Percentiles rank a stretch among this genome's conserved stretches.
Evolutionary conservation across 1,140 invertebrate species (phyloP).

Genomic region (Papilio machaon): DNA sequence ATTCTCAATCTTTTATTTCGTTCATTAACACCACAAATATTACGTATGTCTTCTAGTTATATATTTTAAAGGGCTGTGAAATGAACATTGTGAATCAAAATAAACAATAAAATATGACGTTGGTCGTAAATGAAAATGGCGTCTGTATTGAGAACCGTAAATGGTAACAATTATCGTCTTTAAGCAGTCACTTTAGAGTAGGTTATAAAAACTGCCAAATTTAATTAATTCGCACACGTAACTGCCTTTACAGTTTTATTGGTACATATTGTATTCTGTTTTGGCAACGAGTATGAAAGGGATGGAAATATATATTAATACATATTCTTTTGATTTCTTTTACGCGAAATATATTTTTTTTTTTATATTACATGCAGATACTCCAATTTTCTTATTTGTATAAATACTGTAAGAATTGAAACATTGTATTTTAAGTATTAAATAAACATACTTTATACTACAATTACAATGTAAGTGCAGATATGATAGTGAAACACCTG

Average conservation of each 20-base stretch:
- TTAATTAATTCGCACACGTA: background rate
- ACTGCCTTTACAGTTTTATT: too few relatives aligned
- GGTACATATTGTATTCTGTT: too few relatives aligned
- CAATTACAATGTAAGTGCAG: too few relatives aligned
- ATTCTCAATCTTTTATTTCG: background rate
- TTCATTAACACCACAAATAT: background rate
- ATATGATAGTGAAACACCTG: too few relatives aligned
- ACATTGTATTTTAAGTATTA: too few relatives aligned
- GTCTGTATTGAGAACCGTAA: background rate
- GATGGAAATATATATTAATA: too few relatives aligned
- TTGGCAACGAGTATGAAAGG: too few relatives aligned
- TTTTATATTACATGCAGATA: too few relatives aligned
- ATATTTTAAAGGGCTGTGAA: background rate
- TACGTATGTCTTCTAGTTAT: background rate
- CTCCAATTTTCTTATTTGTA: too few relatives aligned
- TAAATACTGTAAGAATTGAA: too few relatives aligned
- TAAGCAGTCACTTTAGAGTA: background rate
- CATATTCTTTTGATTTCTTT: background rate
- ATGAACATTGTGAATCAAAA: background rate
- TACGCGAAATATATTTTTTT: too few relatives aligned
- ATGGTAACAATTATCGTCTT: background rate
- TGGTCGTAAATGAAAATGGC: background rate
- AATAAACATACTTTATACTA: too few relatives aligned
- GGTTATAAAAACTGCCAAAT: constrained; percentile 6
- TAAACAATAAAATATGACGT: background rate